Base-by-base conservation (phyloP, 1,140 invertebrate species). In the Zeugodacus cucurbitae region DNA sequence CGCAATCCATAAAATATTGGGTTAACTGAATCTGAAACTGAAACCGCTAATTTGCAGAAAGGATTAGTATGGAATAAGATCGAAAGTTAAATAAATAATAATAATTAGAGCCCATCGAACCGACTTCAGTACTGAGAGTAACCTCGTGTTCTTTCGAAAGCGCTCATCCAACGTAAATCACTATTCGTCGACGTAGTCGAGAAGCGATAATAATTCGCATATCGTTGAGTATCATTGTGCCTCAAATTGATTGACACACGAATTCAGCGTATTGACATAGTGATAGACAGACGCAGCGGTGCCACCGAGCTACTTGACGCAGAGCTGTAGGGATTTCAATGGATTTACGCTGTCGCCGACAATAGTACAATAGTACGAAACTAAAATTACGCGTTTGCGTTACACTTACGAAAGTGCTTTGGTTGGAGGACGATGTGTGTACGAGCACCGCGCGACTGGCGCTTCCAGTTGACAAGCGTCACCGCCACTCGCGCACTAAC, bases 181-280 rank as follows among this genome's bases (percentile, higher is more conserved):
- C 17, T n/a, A 37, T 0, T 4, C 3, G 34, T 17, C 11, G 62
- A 32, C 14, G 26, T 32, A 74, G 41, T 22, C 34, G 34, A 74
- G 32, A 82, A 82, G 26, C 74, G 74, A 34, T 34, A 48, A 48
- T 82, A 29, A 26, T 54, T 11, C 74, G 41, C 7, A 82, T 58
- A 70, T 78, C 54, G 74, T 57, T 29, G 41, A n/a, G 88, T 92
- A 92, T 92, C 92, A 90, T 48, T 82, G 91, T 91, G 91, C 90
- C 92, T 92, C 90, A 92, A 92, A 91, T 92, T 92, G 92, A 92
- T 92, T 92, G 92, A 91, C 92, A 92, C 91, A 91, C 92, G 92
- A 91, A 92, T 92, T 92, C 90, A 92, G 89, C 89, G 91, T 91
- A 91, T 92, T 92, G 92, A 92, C 92, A 92, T 92, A 91, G 91